Evolutionary conservation across 2,797 vertebrate species (phyloP).

Genomic region (Pelochelys cantorii): DNA sequence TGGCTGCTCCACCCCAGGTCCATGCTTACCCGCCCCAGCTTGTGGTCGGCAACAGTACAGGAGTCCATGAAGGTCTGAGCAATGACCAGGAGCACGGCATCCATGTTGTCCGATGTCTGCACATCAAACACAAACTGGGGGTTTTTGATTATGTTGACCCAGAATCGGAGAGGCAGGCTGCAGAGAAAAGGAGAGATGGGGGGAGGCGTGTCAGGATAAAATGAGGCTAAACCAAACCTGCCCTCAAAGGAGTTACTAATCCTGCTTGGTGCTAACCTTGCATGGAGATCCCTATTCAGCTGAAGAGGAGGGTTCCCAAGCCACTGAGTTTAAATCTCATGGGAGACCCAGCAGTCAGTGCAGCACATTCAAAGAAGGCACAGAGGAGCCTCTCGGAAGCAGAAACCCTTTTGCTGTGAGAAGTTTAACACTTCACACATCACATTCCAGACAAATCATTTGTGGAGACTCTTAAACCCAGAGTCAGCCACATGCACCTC

Average conservation of each 20-base stretch:
- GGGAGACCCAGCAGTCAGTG: not conserved
- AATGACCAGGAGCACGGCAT: constrained; percentile 95
- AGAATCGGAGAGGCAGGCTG: constrained; percentile 96
- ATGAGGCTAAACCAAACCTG: not conserved
- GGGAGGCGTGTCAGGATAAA: rapidly evolving
- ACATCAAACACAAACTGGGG: constrained; percentile 98
- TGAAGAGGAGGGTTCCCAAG: not conserved
- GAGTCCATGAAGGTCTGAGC: constrained; percentile 99
- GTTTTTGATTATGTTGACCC: constrained; percentile 99
- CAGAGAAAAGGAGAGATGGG: not conserved
- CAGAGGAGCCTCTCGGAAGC: not conserved
- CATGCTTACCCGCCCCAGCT: constrained; percentile 92
- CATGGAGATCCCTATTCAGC: not conserved
- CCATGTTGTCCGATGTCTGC: constrained; percentile 95
- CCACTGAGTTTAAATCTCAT: not conserved
- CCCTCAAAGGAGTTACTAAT: not conserved
- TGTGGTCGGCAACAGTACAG: constrained; percentile 97
- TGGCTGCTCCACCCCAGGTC: not conserved
- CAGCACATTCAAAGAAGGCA: not conserved
- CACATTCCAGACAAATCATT: not conserved
- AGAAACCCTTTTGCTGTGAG: not conserved
- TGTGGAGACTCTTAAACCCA: not conserved
- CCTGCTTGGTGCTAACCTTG: not conserved
- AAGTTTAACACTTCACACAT: not conserved
- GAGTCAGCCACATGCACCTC: not conserved